phyloP scores from a whole-genome alignment of 2,113 vertebrate genomes.

The Oncorhynchus mykiss region DNA sequence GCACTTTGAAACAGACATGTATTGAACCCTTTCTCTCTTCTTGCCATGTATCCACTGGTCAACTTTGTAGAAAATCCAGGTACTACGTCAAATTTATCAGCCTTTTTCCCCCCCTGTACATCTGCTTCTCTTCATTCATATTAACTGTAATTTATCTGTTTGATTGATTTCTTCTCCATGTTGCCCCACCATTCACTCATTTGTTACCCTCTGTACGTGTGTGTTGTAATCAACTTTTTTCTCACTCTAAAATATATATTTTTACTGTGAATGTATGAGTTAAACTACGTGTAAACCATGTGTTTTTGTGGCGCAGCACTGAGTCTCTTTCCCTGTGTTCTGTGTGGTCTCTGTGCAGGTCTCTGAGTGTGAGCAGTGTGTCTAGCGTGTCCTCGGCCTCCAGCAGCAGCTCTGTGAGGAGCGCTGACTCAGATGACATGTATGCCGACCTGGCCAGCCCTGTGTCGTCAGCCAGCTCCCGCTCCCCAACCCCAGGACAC shows the following conservation, averaged over 20 bases:
- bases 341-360: conserved; percentile 69
- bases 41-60: conserved; percentile 8
- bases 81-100: conserved; percentile 19
- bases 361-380: conserved; percentile 95
- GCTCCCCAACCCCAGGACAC: conserved; percentile 84
- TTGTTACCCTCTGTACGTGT: too few relatives aligned
- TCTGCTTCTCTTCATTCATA: background rate
- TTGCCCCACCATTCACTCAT: too few relatives aligned
- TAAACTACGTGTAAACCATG: too few relatives aligned
- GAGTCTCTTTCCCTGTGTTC: background rate
- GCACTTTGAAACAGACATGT: background rate
- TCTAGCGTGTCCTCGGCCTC: conserved; percentile 93
- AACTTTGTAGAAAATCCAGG: conserved; percentile 65
- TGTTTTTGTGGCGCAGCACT: background rate
- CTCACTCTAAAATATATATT: too few relatives aligned
- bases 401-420: conserved; percentile 90
- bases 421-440: conserved; percentile 97
- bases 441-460: conserved; percentile 95
- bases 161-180: too few relatives aligned
- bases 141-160: too few relatives aligned
- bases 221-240: too few relatives aligned
- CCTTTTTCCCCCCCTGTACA: background rate
- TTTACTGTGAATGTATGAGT: too few relatives aligned
- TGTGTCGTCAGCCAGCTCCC: conserved; percentile 93
- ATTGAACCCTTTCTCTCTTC: background rate